Evolutionary conservation across 1,140 invertebrate species (phyloP).

Genomic region (Lithobius niger): DNA sequence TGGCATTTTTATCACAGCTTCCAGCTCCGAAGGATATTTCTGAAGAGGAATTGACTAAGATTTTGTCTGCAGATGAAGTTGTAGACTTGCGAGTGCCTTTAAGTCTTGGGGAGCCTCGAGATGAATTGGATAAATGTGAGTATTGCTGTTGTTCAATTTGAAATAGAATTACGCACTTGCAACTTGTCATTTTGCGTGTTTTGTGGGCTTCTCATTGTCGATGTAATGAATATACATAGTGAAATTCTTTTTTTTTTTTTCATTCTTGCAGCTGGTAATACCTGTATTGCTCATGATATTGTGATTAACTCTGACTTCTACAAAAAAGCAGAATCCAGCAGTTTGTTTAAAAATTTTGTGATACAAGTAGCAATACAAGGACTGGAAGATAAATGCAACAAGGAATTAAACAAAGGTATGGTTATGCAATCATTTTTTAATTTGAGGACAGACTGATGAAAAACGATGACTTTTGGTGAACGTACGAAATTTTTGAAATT

Average conservation of each 20-base stretch:
- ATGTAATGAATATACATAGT: not conserved
- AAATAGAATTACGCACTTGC: no score
- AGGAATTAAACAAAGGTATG: conserved; percentile 47
- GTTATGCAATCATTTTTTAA: no score
- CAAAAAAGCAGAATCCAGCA: conserved; percentile 40
- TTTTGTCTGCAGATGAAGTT: conserved; percentile 55
- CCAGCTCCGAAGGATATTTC: conserved; percentile 64
- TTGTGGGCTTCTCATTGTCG: no score
- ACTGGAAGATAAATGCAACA: conserved; percentile 54
- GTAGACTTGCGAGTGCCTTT: conserved; percentile 64
- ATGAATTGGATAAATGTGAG: conserved; percentile 59
- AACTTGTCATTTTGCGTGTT: no score
- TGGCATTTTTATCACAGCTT: no score
- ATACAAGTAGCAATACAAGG: conserved; percentile 58
- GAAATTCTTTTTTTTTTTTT: conserved; percentile 17
- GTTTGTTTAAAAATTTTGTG: conserved; percentile 59
- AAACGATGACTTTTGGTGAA: no score
- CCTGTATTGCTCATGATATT: conserved; percentile 58
- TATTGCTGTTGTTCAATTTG: no score
- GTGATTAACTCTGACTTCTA: conserved; percentile 59
- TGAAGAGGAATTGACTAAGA: conserved; percentile 53
- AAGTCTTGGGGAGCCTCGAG: conserved; percentile 66
- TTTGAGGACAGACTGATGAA: no score
- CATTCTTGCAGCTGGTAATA: conserved; percentile 40
- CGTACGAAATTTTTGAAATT: no score